Evolutionary conservation across 2,113 vertebrate genomes (phyloP).

Genomic region (Chaetodon auriga): DNA sequence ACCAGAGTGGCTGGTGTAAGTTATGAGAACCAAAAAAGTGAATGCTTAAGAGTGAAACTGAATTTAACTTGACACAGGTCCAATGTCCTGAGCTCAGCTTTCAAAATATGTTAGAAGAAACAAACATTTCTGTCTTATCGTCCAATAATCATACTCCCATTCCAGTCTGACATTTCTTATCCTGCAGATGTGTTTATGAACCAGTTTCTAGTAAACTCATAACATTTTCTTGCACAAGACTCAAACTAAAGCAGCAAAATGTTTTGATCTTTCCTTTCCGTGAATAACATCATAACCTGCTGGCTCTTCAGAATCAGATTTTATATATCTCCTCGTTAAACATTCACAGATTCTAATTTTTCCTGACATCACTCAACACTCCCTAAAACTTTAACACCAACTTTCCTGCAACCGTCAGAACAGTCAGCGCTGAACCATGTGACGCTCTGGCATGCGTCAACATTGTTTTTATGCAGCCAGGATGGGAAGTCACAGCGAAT

Average conservation of each 20-base stretch:
- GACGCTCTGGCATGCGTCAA: constrained; percentile 16
- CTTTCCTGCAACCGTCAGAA: constrained; percentile 25
- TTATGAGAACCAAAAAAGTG: neutral
- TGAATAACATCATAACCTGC: neutral
- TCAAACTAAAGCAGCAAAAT: constrained; percentile 11
- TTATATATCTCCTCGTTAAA: neutral
- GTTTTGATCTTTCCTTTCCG: neutral
- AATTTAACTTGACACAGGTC: neutral
- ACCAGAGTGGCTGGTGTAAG: neutral
- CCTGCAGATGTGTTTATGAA: constrained; percentile 12
- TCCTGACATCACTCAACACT: neutral
- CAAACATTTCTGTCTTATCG: constrained; percentile 38
- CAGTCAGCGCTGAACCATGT: constrained; percentile 15
- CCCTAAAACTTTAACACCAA: constrained; percentile 7
- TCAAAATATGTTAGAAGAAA: neutral
- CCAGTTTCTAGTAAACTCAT: constrained; percentile 16
- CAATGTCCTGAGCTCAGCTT: neutral
- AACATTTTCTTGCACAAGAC: constrained; percentile 22
- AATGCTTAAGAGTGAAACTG: neutral
- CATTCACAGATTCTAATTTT: neutral
- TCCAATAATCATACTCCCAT: constrained; percentile 20
- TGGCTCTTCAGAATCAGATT: neutral
- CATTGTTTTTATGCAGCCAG: constrained; percentile 40
- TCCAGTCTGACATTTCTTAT: constrained; percentile 13
- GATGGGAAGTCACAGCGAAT: constrained; percentile 12